A percentile compares a stretch with the other conserved stretches of the same genome.
These are phyloP conservation scores for Rambutsinella grinnellia DNA, from an alignment of 2,888 invertebrate genomes.

Conservation along the genomic window DNA sequence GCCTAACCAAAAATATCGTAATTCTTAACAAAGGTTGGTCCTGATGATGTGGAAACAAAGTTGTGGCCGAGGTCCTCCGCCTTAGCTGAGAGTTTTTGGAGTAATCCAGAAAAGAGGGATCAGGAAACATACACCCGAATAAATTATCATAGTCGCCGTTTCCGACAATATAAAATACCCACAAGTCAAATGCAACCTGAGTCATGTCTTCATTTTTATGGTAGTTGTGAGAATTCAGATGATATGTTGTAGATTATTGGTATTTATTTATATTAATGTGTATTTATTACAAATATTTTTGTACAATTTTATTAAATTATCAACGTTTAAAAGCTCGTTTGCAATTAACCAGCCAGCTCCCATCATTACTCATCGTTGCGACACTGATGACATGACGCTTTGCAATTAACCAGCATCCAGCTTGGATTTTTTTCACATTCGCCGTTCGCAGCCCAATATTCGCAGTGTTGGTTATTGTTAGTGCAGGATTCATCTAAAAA, in stretches of 20 bases:
- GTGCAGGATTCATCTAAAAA: constrained; percentile 35
- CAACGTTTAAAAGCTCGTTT: constrained; percentile 50
- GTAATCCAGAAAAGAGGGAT: constrained; percentile 73
- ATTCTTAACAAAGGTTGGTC: too few relatives aligned
- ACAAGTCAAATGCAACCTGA: constrained; percentile 59
- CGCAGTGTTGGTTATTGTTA: constrained; percentile 53
- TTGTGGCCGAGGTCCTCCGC: constrained; percentile 88
- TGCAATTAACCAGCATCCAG: too few relatives aligned
- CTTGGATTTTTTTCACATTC: constrained; percentile 59
- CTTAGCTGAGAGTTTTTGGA: constrained; percentile 85
- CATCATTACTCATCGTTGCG: too few relatives aligned
- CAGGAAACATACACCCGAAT: constrained; percentile 69
- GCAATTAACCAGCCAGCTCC: too few relatives aligned
- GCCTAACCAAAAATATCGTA: too few relatives aligned
- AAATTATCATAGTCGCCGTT: constrained; percentile 77
- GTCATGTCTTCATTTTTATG: constrained; percentile 59
- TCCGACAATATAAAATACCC: constrained; percentile 76
- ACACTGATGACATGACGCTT: too few relatives aligned
- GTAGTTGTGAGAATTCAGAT: constrained; percentile 47
- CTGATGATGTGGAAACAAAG: constrained; percentile 73
- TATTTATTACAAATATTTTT: too few relatives aligned
- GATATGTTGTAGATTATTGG: not conserved
- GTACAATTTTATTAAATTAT: not conserved
- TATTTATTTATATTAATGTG: not conserved
- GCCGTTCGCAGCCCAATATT: constrained; percentile 46